phyloP scores from a whole-genome alignment of 1,140 invertebrate genomes.

The Phocides pigmalion region DNA sequence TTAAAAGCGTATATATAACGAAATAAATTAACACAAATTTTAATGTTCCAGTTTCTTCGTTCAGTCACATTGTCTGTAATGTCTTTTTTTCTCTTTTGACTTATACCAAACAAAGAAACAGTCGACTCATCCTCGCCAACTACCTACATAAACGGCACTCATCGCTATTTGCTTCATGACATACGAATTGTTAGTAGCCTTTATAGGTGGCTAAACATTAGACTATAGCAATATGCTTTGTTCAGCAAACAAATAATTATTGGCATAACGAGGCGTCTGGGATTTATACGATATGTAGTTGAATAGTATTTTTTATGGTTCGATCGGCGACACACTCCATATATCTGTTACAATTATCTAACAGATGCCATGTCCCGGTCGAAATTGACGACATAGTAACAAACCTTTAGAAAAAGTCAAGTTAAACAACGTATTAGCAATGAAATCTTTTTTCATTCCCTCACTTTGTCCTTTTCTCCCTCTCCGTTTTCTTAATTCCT shows the following conservation, averaged over 20 bases:
- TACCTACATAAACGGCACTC: slow-evolving; percentile 62
- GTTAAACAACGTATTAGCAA: too few species aligned
- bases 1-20: too few species aligned
- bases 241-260: not conserved
- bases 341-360: too few species aligned
- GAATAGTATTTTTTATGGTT: too few species aligned
- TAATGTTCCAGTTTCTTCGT: not conserved
- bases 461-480: too few species aligned
- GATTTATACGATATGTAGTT: not conserved
- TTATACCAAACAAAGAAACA: slow-evolving; percentile 57
- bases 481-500: too few species aligned
- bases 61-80: not conserved
- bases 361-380: too few species aligned
- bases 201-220: slow-evolving; percentile 39
- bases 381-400: too few species aligned
- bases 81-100: slow-evolving; percentile 43
- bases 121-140: slow-evolving; percentile 67
- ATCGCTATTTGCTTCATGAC: slow-evolving; percentile 57
- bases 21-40: slow-evolving; percentile 2
- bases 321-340: too few species aligned
- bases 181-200: slow-evolving; percentile 47
- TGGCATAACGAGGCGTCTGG: not conserved
- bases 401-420: too few species aligned
- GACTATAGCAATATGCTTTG: not conserved
- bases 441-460: too few species aligned